Percentiles rank a stretch among this genome's conserved stretches.
phyloP scores from a whole-genome alignment of 2,797 vertebrate genomes.

The Bradypus variegatus region DNA sequence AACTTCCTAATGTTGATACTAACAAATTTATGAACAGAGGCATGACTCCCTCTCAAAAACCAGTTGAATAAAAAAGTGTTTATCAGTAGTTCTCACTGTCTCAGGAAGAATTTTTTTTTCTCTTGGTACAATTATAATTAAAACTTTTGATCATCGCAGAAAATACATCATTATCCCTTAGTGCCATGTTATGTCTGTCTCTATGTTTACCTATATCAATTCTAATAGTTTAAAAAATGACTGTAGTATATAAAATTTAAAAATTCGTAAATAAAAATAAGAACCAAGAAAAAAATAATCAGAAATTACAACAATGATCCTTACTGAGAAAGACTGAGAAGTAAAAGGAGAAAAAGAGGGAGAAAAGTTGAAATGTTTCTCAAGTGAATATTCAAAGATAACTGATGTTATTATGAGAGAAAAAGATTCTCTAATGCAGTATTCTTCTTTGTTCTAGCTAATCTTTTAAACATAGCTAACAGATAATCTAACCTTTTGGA shows the following conservation, averaged over 20 bases:
- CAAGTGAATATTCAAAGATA: slow-evolving; percentile 11
- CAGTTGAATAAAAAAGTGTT: not conserved
- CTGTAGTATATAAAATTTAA: not conserved
- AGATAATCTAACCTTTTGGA: not conserved
- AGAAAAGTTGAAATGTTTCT: not conserved
- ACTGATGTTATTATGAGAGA: not conserved
- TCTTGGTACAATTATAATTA: not conserved
- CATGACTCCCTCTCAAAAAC: not conserved
- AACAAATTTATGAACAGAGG: slow-evolving; percentile 6
- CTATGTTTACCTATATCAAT: not conserved
- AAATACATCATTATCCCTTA: not conserved
- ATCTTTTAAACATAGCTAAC: not conserved
- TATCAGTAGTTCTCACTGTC: not conserved
- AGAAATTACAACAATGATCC: not conserved
- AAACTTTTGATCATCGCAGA: not conserved
- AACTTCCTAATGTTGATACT: slow-evolving; percentile 22
- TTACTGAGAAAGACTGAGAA: not conserved
- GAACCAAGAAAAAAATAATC: not conserved
- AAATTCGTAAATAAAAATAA: slow-evolving; percentile 6
- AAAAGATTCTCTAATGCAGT: not conserved
- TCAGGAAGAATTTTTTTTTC: not conserved
- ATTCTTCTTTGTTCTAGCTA: not conserved
- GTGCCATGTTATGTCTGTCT: not conserved
- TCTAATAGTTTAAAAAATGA: slow-evolving; percentile 5
- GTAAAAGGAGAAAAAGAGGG: not conserved